Evolutionary conservation across 2,113 vertebrate species (phyloP).

Genomic region (Emydocephalus ijimae): DNA sequence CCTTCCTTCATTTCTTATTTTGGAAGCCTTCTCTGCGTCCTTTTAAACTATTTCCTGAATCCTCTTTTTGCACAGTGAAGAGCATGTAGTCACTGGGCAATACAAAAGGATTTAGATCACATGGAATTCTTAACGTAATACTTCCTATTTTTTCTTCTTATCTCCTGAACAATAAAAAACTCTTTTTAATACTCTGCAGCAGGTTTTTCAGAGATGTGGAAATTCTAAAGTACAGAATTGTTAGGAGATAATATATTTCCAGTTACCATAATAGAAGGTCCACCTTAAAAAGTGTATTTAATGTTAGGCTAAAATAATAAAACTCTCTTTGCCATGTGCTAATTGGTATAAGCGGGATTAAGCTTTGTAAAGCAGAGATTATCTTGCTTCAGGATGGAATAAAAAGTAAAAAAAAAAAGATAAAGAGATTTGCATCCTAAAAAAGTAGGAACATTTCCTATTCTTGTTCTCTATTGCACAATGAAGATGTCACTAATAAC

Average conservation of each 20-base stretch:
- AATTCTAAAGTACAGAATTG: constrained; percentile 19
- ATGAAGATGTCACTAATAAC: neutral
- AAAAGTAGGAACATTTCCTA: neutral
- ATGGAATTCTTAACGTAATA: neutral
- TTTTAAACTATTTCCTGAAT: neutral
- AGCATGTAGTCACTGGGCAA: accelerated
- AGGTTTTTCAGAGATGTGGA: constrained; percentile 12
- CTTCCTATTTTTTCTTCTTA: neutral
- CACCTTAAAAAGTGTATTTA: constrained; percentile 20
- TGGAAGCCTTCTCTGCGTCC: neutral
- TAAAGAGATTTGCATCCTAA: constrained; percentile 30
- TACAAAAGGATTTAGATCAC: neutral
- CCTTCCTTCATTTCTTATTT: neutral
- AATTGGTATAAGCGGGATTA: constrained; percentile 63
- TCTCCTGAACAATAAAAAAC: accelerated
- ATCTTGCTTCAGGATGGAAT: constrained; percentile 50
- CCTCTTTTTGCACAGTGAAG: neutral
- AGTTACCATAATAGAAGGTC: constrained; percentile 40
- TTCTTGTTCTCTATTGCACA: accelerated
- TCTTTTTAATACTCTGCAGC: neutral
- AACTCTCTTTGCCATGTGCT: constrained; percentile 44
- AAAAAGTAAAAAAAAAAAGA: neutral
- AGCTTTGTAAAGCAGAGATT: constrained; percentile 55
- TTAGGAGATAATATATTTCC: constrained; percentile 33
- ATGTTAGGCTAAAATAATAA: constrained; percentile 39